These are phyloP conservation scores for Exaiptasia diaphana DNA, from an alignment of 64 coral and sea anemone species.

Conservation along the genomic window DNA sequence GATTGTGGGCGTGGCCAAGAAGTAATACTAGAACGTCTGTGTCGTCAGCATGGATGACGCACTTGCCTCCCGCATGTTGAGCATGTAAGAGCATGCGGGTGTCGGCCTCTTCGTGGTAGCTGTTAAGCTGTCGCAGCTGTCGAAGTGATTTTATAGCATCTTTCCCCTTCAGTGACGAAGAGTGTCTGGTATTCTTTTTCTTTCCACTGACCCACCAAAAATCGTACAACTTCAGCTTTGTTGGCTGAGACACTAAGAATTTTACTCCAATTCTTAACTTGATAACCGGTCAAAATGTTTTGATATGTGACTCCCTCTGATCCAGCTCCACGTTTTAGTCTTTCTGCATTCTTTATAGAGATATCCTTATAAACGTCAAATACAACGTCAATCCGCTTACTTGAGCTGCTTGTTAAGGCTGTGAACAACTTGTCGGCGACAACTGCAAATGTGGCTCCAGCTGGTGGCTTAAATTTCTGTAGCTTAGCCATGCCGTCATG, in stretches of 20 bases:
- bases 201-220: conserved; percentile 35
- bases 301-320: conserved; percentile 26
- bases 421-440: conserved; percentile 46
- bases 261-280: conserved; percentile 28
- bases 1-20: not conserved
- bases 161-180: not conserved
- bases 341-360: conserved; percentile 61
- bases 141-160: not conserved
- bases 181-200: conserved; percentile 3
- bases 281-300: conserved; percentile 38
- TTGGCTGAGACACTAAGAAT: conserved; percentile 13
- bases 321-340: conserved; percentile 20
- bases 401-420: conserved; percentile 58
- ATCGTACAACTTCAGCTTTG: not conserved
- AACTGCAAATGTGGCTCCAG: conserved; percentile 16
- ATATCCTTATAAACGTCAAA: conserved; percentile 34
- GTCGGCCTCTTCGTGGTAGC: conserved; percentile 48
- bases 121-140: not conserved
- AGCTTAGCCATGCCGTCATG: conserved; percentile 14
- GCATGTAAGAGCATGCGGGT: conserved; percentile 47
- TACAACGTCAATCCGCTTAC: conserved; percentile 31
- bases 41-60: conserved; percentile 39
- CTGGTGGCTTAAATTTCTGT: not conserved
- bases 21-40: conserved; percentile 38
- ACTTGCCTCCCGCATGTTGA: conserved; percentile 15